These are phyloP conservation scores for Vanessa cardui DNA, from an alignment of 2,888 invertebrate genomes.

Conservation along the genomic window DNA sequence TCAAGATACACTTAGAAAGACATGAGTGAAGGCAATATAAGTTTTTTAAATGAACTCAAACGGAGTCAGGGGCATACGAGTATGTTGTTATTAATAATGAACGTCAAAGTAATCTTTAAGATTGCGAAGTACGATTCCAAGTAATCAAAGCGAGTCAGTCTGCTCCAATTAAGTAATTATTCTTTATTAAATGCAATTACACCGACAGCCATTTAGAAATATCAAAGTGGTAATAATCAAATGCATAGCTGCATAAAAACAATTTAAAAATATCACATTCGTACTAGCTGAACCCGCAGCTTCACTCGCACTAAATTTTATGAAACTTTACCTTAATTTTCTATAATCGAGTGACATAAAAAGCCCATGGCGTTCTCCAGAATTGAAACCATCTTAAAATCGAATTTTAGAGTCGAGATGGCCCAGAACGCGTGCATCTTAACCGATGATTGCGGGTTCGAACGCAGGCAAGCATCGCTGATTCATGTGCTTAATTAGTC, in stretches of 20 bases:
- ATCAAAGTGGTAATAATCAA: slow-evolving; percentile 21
- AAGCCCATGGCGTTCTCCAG: too few relatives aligned
- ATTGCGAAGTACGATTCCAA: slow-evolving; percentile 35
- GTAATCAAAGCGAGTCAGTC: slow-evolving; percentile 43
- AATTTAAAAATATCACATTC: background rate
- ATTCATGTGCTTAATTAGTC: too few relatives aligned
- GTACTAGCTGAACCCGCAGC: background rate
- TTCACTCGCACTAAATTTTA: too few relatives aligned
- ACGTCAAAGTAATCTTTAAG: slow-evolving; percentile 29
- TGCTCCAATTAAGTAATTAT: slow-evolving; percentile 43
- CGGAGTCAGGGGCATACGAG: slow-evolving; percentile 1
- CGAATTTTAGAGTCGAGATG: too few relatives aligned
- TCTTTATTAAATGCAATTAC: slow-evolving; percentile 42
- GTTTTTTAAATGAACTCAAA: background rate
- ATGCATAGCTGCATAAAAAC: slow-evolving; percentile 1
- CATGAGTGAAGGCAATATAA: too few relatives aligned
- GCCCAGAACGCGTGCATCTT: too few relatives aligned
- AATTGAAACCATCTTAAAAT: too few relatives aligned
- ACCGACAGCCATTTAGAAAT: slow-evolving; percentile 23
- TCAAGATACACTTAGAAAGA: too few relatives aligned
- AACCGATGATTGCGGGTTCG: too few relatives aligned
- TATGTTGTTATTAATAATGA: slow-evolving; percentile 11
- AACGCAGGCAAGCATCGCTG: too few relatives aligned
- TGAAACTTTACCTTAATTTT: too few relatives aligned
- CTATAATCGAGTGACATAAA: too few relatives aligned